Base-by-base conservation (phyloP, 2,113 vertebrate genomes). In the Smithornis capensis region DNA sequence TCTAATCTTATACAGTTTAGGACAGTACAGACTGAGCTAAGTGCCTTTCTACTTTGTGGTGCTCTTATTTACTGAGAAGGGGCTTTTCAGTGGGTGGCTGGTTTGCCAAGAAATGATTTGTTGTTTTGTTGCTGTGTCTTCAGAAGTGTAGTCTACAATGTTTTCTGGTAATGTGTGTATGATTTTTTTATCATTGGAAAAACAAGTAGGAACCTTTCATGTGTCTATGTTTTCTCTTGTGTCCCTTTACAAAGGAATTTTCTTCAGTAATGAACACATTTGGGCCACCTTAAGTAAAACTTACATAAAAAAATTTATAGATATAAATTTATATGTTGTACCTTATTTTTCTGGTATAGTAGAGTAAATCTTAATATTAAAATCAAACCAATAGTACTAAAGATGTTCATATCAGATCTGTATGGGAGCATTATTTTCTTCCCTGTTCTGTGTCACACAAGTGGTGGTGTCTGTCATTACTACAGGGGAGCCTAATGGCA, bases 151-250 rank as follows among this genome's bases (percentile, higher is more conserved):
- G 29, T 29, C 57, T 68, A 21, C 74, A 86, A 67, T 45, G 12
- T 70, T 70, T 86, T 31, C 24, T 5, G 0, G 50, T 4, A 28
- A 10, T 14, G 13, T 76, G 19, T 23, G 4, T 49, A 10, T n/a
- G n/a, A 42, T 27, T 4, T 76, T 64, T 75, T 75, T 53, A 31
- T 40, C 2, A 0, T 28, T 63, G 55, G 38, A 77, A 83, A 83
- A 77, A 31, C 25, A 62, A 59, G 23, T 7, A 47, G 29, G 8
- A 81, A 2, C 14, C 35, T 81, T 80, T 70, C 22, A 75, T 12
- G 6, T 3, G 2, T 47, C 7, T 4, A 14, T 1, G 0, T 50
- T 38, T 25, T 80, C 50, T 59, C 19, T 24, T 37, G 1, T 64
- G 28, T 40, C 14, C 38, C 21, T 79, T 65, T 83, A 50, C 14